phyloP scores from a whole-genome alignment of 2,113 vertebrate species.

The Eonycteris spelaea region DNA sequence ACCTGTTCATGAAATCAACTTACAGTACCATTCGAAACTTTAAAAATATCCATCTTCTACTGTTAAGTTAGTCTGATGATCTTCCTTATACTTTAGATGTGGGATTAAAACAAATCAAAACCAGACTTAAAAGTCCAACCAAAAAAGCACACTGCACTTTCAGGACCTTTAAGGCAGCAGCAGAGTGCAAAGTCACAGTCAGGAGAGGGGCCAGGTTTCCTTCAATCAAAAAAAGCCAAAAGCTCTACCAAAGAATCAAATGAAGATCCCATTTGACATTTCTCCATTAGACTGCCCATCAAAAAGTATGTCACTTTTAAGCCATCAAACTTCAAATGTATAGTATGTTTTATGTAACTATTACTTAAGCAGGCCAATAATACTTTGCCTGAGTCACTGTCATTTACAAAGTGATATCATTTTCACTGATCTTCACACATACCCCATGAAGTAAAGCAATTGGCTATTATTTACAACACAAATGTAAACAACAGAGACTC shows the following conservation, averaged over 20 bases:
- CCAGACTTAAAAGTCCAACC: slow-evolving; percentile 8
- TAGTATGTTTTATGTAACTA: neutral
- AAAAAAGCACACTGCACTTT: neutral
- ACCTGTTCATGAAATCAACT: neutral
- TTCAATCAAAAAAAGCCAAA: neutral
- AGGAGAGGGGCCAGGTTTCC: slow-evolving; percentile 7
- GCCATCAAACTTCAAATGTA: neutral
- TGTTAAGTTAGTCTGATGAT: neutral
- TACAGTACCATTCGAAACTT: neutral
- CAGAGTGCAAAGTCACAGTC: slow-evolving; percentile 20
- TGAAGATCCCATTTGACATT: neutral
- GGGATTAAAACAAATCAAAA: slow-evolving; percentile 28
- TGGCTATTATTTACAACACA: neutral
- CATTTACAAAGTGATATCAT: neutral
- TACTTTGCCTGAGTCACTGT: neutral
- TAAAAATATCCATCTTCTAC: slow-evolving; percentile 20
- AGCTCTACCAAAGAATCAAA: slow-evolving; percentile 7
- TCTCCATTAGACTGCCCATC: neutral
- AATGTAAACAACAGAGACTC: neutral
- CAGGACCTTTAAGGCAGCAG: neutral
- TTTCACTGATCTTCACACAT: slow-evolving; percentile 29
- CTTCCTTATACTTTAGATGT: neutral
- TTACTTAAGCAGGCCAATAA: neutral
- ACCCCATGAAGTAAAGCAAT: neutral
- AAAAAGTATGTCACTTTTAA: neutral